Conservation (phyloP, 1,140 invertebrate species). For the Drosophila chauvacae region DNA sequence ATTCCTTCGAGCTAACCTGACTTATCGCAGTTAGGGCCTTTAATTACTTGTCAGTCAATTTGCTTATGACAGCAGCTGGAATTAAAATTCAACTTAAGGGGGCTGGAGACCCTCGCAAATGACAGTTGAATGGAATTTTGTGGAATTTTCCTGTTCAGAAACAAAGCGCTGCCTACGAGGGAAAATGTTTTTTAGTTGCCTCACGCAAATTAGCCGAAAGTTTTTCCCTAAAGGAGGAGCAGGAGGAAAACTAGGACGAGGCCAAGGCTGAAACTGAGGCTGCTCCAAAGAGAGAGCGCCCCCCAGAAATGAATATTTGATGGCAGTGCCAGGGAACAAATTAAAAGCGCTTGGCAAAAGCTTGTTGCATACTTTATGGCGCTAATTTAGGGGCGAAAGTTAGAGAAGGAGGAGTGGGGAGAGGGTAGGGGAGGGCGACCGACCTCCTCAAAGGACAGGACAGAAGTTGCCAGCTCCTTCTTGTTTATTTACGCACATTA, state of each 20-base stretch:
- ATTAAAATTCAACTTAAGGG: conserved; percentile 54
- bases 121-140: conserved; percentile 73
- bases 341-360: conserved; percentile 71
- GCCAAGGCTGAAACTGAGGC: not conserved
- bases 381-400: conserved; percentile 66
- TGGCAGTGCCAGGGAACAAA: conserved; percentile 64
- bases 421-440: not conserved
- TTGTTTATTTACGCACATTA: conserved; percentile 81
- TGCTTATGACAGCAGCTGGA: conserved; percentile 51
- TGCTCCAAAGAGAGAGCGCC: conserved; percentile 41
- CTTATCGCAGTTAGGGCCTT: conserved; percentile 40
- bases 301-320: conserved; percentile 75
- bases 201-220: conserved; percentile 74
- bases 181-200: conserved; percentile 75
- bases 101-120: conserved; percentile 51
- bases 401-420: conserved; percentile 9
- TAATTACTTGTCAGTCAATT: conserved; percentile 75
- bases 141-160: conserved; percentile 50
- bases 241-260: not conserved
- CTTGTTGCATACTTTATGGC: conserved; percentile 81
- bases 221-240: conserved; percentile 41
- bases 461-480: conserved; percentile 46
- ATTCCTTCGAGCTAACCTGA: not conserved
- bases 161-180: conserved; percentile 60
- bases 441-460: conserved; percentile 41